Conservation (phyloP, 2,113 vertebrate genomes). For the Etheostoma spectabile region DNA sequence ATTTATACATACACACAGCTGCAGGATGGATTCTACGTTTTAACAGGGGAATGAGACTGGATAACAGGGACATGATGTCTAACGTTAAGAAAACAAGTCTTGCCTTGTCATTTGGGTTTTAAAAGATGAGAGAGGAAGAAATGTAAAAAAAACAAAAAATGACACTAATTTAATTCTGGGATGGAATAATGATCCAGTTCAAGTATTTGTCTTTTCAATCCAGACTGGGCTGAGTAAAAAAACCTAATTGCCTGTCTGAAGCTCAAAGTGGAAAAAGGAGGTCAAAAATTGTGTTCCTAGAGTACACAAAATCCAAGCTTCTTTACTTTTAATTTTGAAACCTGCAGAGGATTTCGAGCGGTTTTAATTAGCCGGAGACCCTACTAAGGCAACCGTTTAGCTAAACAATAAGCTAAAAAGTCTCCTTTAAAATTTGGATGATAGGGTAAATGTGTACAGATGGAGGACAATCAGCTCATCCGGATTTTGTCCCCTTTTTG, state of each 20-base stretch:
- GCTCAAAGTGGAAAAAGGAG: constrained; percentile 22
- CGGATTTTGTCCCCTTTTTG: not conserved
- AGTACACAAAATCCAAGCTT: constrained; percentile 34
- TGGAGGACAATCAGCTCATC: constrained; percentile 29
- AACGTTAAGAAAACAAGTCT: constrained; percentile 16
- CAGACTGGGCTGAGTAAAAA: constrained; percentile 11
- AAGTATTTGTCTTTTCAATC: constrained; percentile 12
- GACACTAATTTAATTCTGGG: constrained; percentile 4
- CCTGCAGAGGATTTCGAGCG: constrained; percentile 4
- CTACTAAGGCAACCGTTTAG: constrained; percentile 46
- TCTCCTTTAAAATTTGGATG: constrained; percentile 22
- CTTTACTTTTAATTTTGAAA: constrained; percentile 9
- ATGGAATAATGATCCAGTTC: constrained; percentile 29
- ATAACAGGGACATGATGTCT: constrained; percentile 3
- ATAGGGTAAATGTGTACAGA: constrained; percentile 11
- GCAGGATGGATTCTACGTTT: constrained; percentile 17
- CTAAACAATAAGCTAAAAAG: constrained; percentile 9
- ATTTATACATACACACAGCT: constrained; percentile 1
- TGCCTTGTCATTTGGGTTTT: not conserved
- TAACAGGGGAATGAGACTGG: not conserved
- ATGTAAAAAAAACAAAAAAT: not conserved
- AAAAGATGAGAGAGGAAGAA: not conserved
- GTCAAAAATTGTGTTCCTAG: constrained; percentile 59
- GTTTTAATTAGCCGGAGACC: constrained; percentile 28
- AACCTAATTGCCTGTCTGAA: constrained; percentile 8